Evolutionary conservation across 2,113 vertebrate genomes (phyloP), one percentile per base, ranked within the genome.

Genomic region (Perognathus longimembris): DNA sequence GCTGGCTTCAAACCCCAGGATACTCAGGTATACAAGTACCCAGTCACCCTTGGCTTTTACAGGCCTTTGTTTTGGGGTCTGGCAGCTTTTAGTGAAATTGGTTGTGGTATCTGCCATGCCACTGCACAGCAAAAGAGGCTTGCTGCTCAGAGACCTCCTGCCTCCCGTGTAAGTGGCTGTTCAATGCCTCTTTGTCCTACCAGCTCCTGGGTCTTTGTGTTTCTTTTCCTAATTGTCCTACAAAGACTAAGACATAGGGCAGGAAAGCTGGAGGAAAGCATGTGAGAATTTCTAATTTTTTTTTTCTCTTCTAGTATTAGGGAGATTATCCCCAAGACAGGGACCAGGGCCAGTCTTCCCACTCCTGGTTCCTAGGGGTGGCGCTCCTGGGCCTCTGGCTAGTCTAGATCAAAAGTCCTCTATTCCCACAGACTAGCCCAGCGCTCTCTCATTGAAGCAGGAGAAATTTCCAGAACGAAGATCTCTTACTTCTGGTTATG

Each of bases 381-480:
- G 66, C 40, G 26, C 7, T 32, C 64, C 20, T 30, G 32, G 30
- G 20, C 30, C 36, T 83, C 30, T 81, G 61, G 10, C 54, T 32
- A 84, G 10, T 71, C 40, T 40, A 77, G 15, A 66, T 84, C n/a
- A 87, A 66, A 71, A 6, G 22, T 88, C 22, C 36, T 85, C 3
- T 92, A 36, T 67, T 73, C 54, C 12, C 9, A 63, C 10, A 82
- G 75, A 83, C 61, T 6, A 91, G 22, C 24, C 73, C 32, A n/a
- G 73, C 71, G 67, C 50, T 76, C 74, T 88, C 54, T 54, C 36
- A 74, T 7, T 0, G 4, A 59, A 69, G 75, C 36, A 7, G 59
- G 57, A 95, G 79, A 77, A 73, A 32, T 78, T 76, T 87, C 73
- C 50, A 77, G 81, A 92, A 61, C 5, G 14, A 21, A 36, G 32